These are phyloP conservation scores for Coelinius sp. DNA, from an alignment of 2,888 invertebrate species.

Conservation along the genomic window DNA sequence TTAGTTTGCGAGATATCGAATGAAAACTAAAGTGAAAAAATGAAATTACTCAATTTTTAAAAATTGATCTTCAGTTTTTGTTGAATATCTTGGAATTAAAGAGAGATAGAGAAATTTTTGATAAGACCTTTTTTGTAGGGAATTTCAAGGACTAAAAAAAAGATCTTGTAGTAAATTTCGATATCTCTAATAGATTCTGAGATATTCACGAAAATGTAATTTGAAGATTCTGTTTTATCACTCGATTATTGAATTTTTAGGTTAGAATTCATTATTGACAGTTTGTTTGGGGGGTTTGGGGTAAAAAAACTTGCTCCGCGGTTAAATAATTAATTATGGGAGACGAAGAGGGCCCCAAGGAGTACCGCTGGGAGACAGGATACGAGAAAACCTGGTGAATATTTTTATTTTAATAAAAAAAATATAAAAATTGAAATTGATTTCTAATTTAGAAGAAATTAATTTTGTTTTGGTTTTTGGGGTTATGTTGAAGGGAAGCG, in stretches of 20 bases:
- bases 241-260: too few species aligned
- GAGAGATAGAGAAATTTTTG: not conserved
- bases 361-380: slow-evolving; percentile 95
- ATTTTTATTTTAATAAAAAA: slow-evolving; percentile 28
- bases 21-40: too few species aligned
- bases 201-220: too few species aligned
- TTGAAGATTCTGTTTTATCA: too few species aligned
- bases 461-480: not conserved
- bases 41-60: too few species aligned
- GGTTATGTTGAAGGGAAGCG: slow-evolving; percentile 79
- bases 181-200: not conserved
- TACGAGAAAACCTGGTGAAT: slow-evolving; percentile 92
- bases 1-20: too few species aligned
- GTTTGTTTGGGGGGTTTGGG: not conserved
- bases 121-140: not conserved
- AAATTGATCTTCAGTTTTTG: too few species aligned
- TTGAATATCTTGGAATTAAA: not conserved
- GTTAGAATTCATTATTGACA: not conserved
- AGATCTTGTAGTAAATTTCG: not conserved
- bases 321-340: slow-evolving; percentile 84
- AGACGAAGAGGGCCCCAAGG: slow-evolving; percentile 85
- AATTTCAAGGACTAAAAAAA: not conserved
- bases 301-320: not conserved
- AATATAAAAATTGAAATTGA: slow-evolving; percentile 21
- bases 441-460: not conserved